These are phyloP conservation scores for Hydra vulgaris DNA, from an alignment of 30 jellyfish, hydroid and myxozoan species.

Conservation along the genomic window DNA sequence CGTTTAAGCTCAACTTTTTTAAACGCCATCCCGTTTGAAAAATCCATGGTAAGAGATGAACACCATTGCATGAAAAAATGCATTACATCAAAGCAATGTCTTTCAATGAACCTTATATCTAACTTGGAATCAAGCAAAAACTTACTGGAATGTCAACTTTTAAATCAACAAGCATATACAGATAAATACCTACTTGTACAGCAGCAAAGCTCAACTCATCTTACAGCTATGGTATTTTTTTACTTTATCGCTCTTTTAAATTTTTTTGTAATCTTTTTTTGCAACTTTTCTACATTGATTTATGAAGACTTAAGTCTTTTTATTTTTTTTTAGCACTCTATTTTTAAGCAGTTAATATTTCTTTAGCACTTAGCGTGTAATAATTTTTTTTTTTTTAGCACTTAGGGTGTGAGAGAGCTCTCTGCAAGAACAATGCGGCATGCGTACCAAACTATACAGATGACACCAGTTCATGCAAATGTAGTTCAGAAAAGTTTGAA, in stretches of 20 bases:
- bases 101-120: background rate
- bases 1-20: background rate
- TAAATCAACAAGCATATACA: background rate
- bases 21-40: background rate
- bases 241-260: no score
- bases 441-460: background rate
- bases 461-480: background rate
- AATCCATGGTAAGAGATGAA: background rate
- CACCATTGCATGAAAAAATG: background rate
- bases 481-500: background rate
- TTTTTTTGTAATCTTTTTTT: no score
- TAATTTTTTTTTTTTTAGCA: background rate
- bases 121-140: background rate
- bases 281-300: no score
- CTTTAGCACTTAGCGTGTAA: background rate
- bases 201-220: background rate
- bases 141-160: background rate
- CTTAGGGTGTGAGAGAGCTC: background rate
- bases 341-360: background rate
- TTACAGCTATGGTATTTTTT: background rate
- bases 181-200: background rate
- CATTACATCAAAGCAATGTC: background rate
- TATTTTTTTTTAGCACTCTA: no score
- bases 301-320: no score
- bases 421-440: background rate